Conservation (phyloP, 2,113 vertebrate genomes). For the Prunella himalayana region DNA sequence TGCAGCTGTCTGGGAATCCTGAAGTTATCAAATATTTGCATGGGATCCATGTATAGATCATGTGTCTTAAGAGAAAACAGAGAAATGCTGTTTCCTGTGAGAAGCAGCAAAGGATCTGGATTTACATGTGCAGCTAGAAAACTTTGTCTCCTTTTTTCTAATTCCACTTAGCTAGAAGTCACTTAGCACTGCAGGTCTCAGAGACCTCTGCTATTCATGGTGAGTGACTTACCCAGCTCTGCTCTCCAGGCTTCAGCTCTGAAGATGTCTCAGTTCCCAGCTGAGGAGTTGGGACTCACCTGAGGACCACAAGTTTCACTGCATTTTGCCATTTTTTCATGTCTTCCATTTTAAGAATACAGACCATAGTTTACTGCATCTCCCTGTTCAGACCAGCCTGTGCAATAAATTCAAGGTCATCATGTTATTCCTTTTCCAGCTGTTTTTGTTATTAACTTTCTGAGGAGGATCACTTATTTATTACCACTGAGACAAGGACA, state of each 20-base stretch:
- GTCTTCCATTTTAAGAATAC: background rate
- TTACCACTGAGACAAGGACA: background rate
- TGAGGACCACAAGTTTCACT: background rate
- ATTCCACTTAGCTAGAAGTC: background rate
- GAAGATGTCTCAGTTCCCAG: background rate
- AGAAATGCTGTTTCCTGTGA: background rate
- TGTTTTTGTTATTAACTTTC: background rate
- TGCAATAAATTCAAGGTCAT: background rate
- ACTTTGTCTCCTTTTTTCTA: background rate
- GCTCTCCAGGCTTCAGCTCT: background rate
- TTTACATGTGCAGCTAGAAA: background rate
- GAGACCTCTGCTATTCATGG: background rate
- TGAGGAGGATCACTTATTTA: background rate
- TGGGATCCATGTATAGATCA: background rate
- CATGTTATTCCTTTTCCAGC: background rate
- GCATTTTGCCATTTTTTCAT: background rate
- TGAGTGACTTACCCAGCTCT: background rate
- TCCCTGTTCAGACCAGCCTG: background rate
- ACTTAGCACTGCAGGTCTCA: background rate
- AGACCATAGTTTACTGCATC: background rate
- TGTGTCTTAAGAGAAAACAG: background rate
- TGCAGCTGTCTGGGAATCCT: background rate
- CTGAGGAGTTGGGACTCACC: background rate
- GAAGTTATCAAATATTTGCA: background rate
- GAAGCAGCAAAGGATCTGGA: background rate